Conservation (phyloP, 1,140 invertebrate species). For the Thalassaphorura encarpata region DNA sequence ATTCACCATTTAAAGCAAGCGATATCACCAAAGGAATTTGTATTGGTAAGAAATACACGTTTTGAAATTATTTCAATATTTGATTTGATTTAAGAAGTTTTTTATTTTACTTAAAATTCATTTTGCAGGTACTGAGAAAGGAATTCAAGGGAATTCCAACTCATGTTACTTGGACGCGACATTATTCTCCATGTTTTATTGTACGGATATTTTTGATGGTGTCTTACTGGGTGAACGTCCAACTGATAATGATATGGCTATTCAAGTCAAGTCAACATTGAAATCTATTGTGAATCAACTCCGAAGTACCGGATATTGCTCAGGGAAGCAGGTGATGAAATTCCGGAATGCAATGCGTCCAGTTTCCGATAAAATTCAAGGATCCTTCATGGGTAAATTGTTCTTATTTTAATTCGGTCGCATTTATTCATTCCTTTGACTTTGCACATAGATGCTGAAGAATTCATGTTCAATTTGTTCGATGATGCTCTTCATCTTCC, state of each 20-base stretch:
- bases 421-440: background rate
- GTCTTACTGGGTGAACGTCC: conserved; percentile 6
- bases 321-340: background rate
- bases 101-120: background rate
- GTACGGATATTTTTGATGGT: conserved; percentile 12
- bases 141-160: conserved; percentile 8
- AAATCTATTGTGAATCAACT: conserved; percentile 10
- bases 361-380: background rate
- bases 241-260: background rate
- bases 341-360: conserved; percentile 6
- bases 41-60: no score
- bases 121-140: conserved; percentile 5
- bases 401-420: background rate
- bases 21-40: no score
- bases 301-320: conserved; percentile 7
- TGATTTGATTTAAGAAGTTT: background rate
- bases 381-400: background rate
- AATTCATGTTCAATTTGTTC: conserved; percentile 19
- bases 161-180: conserved; percentile 14
- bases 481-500: conserved; percentile 12
- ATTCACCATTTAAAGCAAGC: no score
- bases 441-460: conserved; percentile 14
- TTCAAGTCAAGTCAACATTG: background rate
- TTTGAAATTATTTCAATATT: no score
- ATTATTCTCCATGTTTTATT: conserved; percentile 20